phyloP scores from a whole-genome alignment of 1,140 invertebrate species.

The Aphidius gifuensis region DNA sequence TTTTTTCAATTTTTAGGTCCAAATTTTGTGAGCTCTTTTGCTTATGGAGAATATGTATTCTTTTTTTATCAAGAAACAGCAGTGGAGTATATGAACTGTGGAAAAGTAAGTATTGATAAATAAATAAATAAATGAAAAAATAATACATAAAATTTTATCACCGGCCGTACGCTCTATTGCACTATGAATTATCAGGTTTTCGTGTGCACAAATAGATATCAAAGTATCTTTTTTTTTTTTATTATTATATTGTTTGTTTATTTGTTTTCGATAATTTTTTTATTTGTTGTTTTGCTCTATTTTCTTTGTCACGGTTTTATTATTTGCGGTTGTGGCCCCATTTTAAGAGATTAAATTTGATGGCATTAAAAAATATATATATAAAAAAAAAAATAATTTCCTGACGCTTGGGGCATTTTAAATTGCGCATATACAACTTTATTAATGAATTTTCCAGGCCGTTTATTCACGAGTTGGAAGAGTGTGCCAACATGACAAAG shows the following conservation, averaged over 20 bases:
- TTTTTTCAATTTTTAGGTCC: slow-evolving; percentile 63
- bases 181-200: too few species aligned
- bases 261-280: too few species aligned
- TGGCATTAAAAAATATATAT: too few species aligned
- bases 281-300: too few species aligned
- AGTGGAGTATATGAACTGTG: slow-evolving; percentile 94
- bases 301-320: too few species aligned
- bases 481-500: slow-evolving; percentile 93
- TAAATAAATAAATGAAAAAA: neutral
- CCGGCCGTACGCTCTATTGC: too few species aligned
- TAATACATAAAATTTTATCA: too few species aligned
- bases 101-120: slow-evolving; percentile 65
- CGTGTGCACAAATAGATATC: too few species aligned
- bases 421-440: neutral
- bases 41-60: slow-evolving; percentile 89
- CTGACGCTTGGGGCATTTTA: neutral
- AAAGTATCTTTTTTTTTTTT: neutral
- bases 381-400: too few species aligned
- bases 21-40: slow-evolving; percentile 92
- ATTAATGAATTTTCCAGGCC: slow-evolving; percentile 58
- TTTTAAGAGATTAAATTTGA: too few species aligned
- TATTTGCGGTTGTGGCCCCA: too few species aligned
- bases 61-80: slow-evolving; percentile 97
- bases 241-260: neutral
- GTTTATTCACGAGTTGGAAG: slow-evolving; percentile 94